Base-by-base conservation (phyloP, 2,888 invertebrate genomes). In the Caenorhabditis zanzibari region DNA sequence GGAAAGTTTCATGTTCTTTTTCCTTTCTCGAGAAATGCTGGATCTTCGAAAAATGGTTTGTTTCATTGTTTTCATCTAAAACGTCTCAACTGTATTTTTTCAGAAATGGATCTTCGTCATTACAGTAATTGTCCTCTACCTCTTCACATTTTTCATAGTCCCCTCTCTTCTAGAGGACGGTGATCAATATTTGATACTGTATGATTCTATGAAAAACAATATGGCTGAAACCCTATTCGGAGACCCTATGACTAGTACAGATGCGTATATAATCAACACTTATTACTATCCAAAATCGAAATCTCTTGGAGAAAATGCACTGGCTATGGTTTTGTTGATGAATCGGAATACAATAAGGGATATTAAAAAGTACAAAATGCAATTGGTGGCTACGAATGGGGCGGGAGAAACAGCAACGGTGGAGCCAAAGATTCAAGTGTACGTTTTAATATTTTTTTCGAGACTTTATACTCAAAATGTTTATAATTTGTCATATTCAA, bases 251-350 rank as follows among this genome's bases (percentile, higher is more conserved):
- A 47, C 49, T 5, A 49, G 32, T 16, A 75, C 75, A 0, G 75
- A 75, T 58, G 66, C 75, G 0, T 75, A 41, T 35, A 68, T 75
- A 1, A 32, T 75, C 9, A 75, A 47, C 66, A 75, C 66, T 24
- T 75, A 75, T 56, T 75, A 75, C 49, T 75, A 75, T 28, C 66
- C 75, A 0, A 24, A 52, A 22, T 69, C 69, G 0, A 77, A 63
- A 32, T 61, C 54, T 7, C 41, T 77, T 10, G 77, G 68, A 9
- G 77, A 72, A 54, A 72, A 79, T 72, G 64, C 64, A 4, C 28
- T 72, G 44, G 79, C 64, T 5, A 79, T 72, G 72, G 72, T 75
- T 32, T 47, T 75, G 22, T 32, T 75, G 35, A 58, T 75, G 75
- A 58, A 75, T 47, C 44, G 75, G 35, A 58, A 68, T 58, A 75